These are phyloP conservation scores for Dasyornis broadbenti DNA, from an alignment of 2,113 vertebrate genomes.

Conservation along the genomic window DNA sequence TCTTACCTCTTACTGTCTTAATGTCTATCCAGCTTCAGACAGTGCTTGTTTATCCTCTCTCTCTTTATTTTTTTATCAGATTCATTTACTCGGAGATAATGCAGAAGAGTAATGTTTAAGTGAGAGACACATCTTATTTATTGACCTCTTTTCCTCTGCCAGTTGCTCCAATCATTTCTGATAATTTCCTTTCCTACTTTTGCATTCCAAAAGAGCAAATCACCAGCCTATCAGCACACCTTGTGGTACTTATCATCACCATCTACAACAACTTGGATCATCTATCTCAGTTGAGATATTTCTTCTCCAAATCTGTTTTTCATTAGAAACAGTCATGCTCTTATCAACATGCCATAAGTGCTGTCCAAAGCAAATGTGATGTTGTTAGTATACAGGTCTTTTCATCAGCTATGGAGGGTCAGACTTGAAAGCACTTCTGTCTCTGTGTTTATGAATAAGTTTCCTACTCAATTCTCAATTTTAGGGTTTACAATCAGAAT, in stretches of 20 bases:
- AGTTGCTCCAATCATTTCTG: neutral
- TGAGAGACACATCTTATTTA: neutral
- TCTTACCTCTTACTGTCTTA: neutral
- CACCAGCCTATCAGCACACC: neutral
- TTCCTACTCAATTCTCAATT: neutral
- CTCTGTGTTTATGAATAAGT: neutral
- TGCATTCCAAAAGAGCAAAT: neutral
- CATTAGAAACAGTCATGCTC: neutral
- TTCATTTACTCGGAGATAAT: neutral
- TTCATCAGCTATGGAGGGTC: neutral
- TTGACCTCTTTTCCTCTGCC: neutral
- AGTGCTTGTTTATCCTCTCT: neutral
- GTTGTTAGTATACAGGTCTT: neutral
- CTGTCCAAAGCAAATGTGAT: neutral
- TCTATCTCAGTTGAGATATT: neutral
- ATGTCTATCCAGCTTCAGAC: neutral
- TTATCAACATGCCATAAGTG: neutral
- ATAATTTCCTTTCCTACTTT: neutral
- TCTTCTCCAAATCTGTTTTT: conserved; percentile 22
- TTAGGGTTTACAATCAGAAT: neutral
- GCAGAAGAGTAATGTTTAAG: neutral
- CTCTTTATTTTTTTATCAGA: neutral
- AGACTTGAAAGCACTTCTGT: neutral
- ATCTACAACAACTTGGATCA: neutral
- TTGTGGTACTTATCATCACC: neutral